Evolutionary conservation across 2,888 invertebrate genomes (phyloP), one percentile per base, ranked within the genome.

Genomic region (Archips xylosteana): DNA sequence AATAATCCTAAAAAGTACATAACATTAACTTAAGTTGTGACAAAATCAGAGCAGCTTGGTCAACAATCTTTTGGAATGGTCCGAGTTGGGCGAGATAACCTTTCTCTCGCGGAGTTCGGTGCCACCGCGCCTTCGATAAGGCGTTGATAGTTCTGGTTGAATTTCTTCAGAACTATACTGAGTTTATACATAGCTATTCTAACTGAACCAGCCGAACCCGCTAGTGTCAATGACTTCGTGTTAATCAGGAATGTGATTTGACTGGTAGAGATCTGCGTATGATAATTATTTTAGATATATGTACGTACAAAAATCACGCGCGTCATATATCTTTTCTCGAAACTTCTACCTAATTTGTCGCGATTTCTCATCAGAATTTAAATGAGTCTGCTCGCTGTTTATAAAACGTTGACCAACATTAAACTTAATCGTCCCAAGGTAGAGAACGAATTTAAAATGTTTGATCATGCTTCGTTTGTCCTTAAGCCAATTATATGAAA

Each of bases 81-180:
- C 45, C 39, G 36, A 67, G 51, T 36, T 61, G 62, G 57, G 13
- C 69, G 61, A 78, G 92, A 92, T 92, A 91, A 91, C 88, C 91
- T 83, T 80, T 78, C 82, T 75, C 84, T 90, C 89, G 80, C 67
- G 80, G 79, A 84, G 88, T 85, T 87, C 85, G 86, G 83, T 83
- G 87, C 80, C 85, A 80, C 81, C 79, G 79, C 84, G 85, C 84
- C 85, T 87, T 86, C 85, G 80, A 84, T 83, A 85, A 80, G 78
- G 80, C 83, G 83, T 77, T 78, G 87, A 89, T 88, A 87, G 85
- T 76, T 76, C 76, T 61, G 68, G 71, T 70, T 45, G 67, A 34
- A 71, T 74, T 75, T 73, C 69, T 62, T 73, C 64, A 69, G 42
- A 64, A 45, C 62, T n/a, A 59, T 47, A 64, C 69, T 49, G 23